These are phyloP conservation scores for Gymnothorax javanicus DNA, from an alignment of 2,797 vertebrate genomes.

Conservation along the genomic window DNA sequence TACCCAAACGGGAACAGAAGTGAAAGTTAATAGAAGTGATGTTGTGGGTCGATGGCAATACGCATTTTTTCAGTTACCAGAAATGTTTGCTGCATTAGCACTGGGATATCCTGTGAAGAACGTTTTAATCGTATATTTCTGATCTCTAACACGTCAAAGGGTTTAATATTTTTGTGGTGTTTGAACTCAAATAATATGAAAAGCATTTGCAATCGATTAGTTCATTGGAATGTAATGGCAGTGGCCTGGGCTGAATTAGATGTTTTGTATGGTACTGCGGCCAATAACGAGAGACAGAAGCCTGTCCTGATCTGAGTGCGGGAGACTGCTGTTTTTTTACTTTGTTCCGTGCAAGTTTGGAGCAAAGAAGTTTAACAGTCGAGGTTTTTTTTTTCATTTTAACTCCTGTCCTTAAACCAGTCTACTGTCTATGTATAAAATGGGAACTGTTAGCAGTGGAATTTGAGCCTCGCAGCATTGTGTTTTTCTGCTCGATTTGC, in stretches of 20 bases:
- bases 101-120: too few species aligned
- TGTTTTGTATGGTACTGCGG: background rate
- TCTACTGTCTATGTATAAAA: constrained; percentile 28
- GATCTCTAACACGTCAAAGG: too few species aligned
- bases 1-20: background rate
- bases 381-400: constrained; percentile 23
- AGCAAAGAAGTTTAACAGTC: background rate
- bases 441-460: constrained; percentile 46
- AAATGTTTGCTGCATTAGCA: too few species aligned
- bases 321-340: background rate
- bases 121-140: too few species aligned
- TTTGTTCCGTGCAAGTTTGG: constrained; percentile 29
- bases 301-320: too few species aligned
- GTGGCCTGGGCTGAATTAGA: background rate
- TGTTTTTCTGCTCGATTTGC: constrained; percentile 37
- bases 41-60: too few species aligned
- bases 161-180: too few species aligned
- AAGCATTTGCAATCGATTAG: background rate
- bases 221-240: background rate
- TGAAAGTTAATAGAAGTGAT: background rate
- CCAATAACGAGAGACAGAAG: background rate
- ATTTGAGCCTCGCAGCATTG: constrained; percentile 40
- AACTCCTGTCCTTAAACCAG: constrained; percentile 43
- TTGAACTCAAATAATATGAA: constrained; percentile 44
- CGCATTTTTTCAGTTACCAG: too few species aligned